Base-by-base conservation (phyloP, 2,113 vertebrate species). In the Erythrolamprus reginae region DNA sequence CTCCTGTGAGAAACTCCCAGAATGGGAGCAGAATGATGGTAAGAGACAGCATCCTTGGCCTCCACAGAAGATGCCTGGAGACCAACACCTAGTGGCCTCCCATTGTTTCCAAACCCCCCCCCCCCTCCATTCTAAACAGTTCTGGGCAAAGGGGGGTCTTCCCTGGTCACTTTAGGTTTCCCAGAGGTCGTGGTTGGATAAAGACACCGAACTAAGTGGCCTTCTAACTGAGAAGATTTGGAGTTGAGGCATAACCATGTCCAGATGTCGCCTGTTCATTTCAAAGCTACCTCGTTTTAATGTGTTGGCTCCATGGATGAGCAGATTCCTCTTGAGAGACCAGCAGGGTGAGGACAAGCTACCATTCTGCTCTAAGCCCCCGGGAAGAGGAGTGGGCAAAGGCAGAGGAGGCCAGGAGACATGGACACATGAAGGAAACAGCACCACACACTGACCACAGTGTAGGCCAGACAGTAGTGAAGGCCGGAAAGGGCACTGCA, bases 341-440 rank as follows among this genome's bases (percentile, higher is more conserved):
- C 86, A 1, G 92, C 61, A 88, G 88, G 82, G 94, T 82, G 93
- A 91, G 2, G 58, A 94, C 93, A 17, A n/a, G n/a, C 45, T 10
- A 56, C 52, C 48, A 90, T 90, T 93, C 88, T 92, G 92, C 93
- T 70, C 89, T 91, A 70, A 89, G 93, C 90, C 56, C 52, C 92
- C 83, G 85, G 65, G 55, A 82, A 87, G 92, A 88, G 91, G 93
- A 89, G 92, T 92, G 92, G 92, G 94, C 33, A 13, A 87, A 85
- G 58, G 58, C 58, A n/a, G 58, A 65, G 58, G 58, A 93, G 95
- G 96, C 96, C 96, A 93, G 45, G 91, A 95, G 95, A 97, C 97
- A 95, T 91, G 95, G 96, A 97, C 96, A 96, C 88, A 97, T 13
- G 3, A 94, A 94, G 93, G 93, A 93, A 95, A 94, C 93, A 94